These are phyloP conservation scores for Rhodophaea formosa DNA, from an alignment of 2,888 invertebrate species.

Conservation along the genomic window DNA sequence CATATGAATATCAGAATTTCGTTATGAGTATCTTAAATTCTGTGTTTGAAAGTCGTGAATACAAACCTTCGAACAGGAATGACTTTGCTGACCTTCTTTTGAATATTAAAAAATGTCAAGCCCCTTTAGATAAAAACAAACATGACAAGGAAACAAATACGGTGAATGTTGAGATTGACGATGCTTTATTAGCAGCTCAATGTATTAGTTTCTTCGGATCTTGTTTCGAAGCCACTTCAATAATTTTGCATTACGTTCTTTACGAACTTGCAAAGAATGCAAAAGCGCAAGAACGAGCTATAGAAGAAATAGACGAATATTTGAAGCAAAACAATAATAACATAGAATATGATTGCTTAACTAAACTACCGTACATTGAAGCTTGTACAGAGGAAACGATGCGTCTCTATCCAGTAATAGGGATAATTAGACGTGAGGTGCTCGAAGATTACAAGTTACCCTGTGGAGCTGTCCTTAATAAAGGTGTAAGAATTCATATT, in stretches of 20 bases:
- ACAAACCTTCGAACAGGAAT: slow-evolving; percentile 42
- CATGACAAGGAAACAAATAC: slow-evolving; percentile 43
- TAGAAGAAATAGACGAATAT: slow-evolving; percentile 47
- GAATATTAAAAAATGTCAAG: slow-evolving; percentile 41
- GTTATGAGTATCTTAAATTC: slow-evolving; percentile 39
- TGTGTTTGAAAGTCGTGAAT: slow-evolving; percentile 43
- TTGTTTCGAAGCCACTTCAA: slow-evolving; percentile 55
- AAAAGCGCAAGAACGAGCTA: slow-evolving; percentile 37
- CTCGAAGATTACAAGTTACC: slow-evolving; percentile 4
- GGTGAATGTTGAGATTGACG: slow-evolving; percentile 47
- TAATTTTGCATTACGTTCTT: slow-evolving; percentile 42
- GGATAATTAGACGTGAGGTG: slow-evolving; percentile 31
- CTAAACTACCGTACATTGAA: slow-evolving; percentile 44
- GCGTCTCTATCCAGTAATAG: slow-evolving; percentile 55
- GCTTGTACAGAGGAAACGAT: slow-evolving; percentile 53
- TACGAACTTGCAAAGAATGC: slow-evolving; percentile 51
- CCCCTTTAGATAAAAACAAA: slow-evolving; percentile 34
- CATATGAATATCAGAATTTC: slow-evolving; percentile 38
- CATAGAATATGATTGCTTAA: slow-evolving; percentile 43
- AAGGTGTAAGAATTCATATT: slow-evolving; percentile 52
- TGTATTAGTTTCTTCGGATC: slow-evolving; percentile 72
- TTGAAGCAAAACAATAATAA: slow-evolving; percentile 38
- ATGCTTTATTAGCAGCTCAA: slow-evolving; percentile 74
- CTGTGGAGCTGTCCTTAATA: slow-evolving; percentile 2
- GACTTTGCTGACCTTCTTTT: slow-evolving; percentile 58